Evolutionary conservation across 2,797 vertebrate genomes (phyloP), one percentile per base, ranked within the genome.

Genomic region (Sciaenops ocellatus): DNA sequence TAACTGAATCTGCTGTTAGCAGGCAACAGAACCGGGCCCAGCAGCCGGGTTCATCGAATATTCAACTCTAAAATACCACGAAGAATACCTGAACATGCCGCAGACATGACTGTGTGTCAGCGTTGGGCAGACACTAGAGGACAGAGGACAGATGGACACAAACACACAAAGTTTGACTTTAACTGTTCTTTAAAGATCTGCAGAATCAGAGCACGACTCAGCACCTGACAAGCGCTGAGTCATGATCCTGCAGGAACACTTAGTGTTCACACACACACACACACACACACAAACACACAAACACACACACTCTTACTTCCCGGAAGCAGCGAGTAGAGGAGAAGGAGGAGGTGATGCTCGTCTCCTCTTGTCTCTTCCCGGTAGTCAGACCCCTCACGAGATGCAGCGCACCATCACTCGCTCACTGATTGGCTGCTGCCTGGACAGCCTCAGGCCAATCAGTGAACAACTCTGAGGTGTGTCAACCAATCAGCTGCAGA

Each of bases 291-390:
- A 15, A n/a, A 30, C 41, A 60, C 65, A 48, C 69, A 77, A 67
- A 71, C 59, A 61, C 38, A 54, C 22, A 30, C 16, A 24, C 48
- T 30, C 17, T 42, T 18, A 65, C 81, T 91, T 92, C 92, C 89
- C 52, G 91, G 90, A 90, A 87, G 52, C 77, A 63, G 63, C 0
- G 22, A 71, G 41, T 9, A 4, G 57, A 20, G 56, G 56, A 28
- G 63, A 60, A 70, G 65, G 76, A 84, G 86, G 86, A 69, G 85
- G 55, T 60, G 85, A 84, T 84, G 82, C 83, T 73, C 46, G n/a
- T 38, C 55, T 66, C 59, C 66, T 74, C 62, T n/a, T n/a, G n/a
- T 57, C 70, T 82, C 72, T 91, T 93, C 90, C 89, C 68, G 75
- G 75, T 87, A 90, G 73, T 84, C 83, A 81, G 67, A 73, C 64